Conservation (phyloP, 1,140 invertebrate genomes). For the Brachionus asplanchnoidis region DNA sequence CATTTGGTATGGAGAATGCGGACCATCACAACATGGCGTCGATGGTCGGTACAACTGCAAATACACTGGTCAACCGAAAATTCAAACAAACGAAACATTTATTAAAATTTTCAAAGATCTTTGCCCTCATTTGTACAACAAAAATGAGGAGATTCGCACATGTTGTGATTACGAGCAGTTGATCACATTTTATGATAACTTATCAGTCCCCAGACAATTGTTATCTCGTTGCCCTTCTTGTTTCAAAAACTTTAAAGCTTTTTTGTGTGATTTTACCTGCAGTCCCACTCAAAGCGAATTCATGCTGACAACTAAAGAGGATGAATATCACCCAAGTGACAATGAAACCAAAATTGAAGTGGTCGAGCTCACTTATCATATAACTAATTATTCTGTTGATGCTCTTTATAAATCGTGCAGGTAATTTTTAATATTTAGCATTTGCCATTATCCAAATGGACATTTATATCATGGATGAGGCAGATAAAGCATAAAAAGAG, state of each 20-base stretch:
- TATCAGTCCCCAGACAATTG: constrained; percentile 9
- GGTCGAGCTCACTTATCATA: not conserved
- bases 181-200: not conserved
- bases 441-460: not conserved
- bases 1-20: constrained; percentile 40
- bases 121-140: constrained; percentile 15
- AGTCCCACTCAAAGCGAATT: constrained; percentile 6
- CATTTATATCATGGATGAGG: too few species aligned
- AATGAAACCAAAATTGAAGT: not conserved
- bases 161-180: constrained; percentile 36
- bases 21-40: not conserved
- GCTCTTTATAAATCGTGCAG: constrained; percentile 37
- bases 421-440: not conserved
- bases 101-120: not conserved
- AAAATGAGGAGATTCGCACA: not conserved
- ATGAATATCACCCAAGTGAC: not conserved
- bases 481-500: too few species aligned
- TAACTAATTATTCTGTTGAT: not conserved
- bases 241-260: constrained; percentile 18
- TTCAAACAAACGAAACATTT: not conserved
- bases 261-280: constrained; percentile 41
- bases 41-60: constrained; percentile 17
- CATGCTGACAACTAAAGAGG: not conserved
- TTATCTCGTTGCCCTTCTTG: constrained; percentile 39
- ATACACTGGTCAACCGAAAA: constrained; percentile 16